Percentiles rank a stretch among this genome's conserved stretches.
Evolutionary conservation across 2,888 invertebrate species (phyloP).

Genomic region (Adela reaumurella): DNA sequence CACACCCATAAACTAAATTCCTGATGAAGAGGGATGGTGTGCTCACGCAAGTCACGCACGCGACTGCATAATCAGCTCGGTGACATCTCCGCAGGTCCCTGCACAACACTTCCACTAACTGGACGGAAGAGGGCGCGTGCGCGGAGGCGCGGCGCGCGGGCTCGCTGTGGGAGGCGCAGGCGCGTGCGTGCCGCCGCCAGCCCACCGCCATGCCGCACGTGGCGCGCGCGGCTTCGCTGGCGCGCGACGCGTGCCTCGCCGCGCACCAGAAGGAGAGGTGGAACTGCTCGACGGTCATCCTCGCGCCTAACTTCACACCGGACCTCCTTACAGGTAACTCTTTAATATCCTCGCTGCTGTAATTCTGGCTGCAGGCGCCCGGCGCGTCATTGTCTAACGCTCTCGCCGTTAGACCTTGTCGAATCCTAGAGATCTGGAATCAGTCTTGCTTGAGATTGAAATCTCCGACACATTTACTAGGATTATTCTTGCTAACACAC

Average conservation of each 20-base stretch:
- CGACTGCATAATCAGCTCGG: no score
- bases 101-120: constrained; percentile 43
- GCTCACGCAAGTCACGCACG: no score
- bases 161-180: constrained; percentile 59
- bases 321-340: constrained; percentile 71
- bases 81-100: constrained; percentile 24
- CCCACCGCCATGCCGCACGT: constrained; percentile 72
- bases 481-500: no score
- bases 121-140: constrained; percentile 35
- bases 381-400: no score
- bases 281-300: constrained; percentile 77
- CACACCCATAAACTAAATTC: no score
- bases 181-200: constrained; percentile 62
- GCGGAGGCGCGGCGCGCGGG: constrained; percentile 40
- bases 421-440: no score
- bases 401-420: no score
- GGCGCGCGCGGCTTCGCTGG: constrained; percentile 66
- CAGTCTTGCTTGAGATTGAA: no score
- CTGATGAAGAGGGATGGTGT: no score
- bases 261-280: constrained; percentile 71
- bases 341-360: neutral
- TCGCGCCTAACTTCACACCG: constrained; percentile 69
- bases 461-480: no score
- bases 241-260: constrained; percentile 66
- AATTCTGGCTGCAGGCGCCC: no score